These are phyloP conservation scores for Eulemur rubriventer DNA, from an alignment of 2,797 vertebrate genomes.

Conservation along the genomic window DNA sequence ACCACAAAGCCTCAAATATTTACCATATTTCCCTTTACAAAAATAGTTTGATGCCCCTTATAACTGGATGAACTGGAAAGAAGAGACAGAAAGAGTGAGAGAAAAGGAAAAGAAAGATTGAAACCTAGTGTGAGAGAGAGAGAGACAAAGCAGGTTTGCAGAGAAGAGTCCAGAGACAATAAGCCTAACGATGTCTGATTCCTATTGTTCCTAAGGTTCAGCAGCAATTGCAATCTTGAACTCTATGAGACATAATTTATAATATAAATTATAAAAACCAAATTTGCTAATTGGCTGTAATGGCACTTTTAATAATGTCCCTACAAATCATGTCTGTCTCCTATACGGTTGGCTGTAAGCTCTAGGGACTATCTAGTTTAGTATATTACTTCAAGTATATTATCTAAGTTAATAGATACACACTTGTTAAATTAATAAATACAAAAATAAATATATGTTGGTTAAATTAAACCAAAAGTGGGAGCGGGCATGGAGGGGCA, in stretches of 20 bases:
- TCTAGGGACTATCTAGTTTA: not conserved
- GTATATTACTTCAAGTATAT: not conserved
- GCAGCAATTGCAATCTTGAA: not conserved
- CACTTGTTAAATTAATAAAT: not conserved
- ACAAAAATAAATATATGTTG: not conserved
- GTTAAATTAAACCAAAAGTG: not conserved
- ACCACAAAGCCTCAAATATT: not conserved
- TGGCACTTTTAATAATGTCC: not conserved
- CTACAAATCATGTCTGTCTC: not conserved
- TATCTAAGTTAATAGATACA: not conserved
- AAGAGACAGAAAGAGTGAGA: not conserved
- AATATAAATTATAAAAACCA: not conserved
- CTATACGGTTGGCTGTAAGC: not conserved
- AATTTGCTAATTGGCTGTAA: not conserved
- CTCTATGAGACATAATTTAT: not conserved
- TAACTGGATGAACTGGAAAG: not conserved
- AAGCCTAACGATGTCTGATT: not conserved
- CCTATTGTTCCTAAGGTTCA: not conserved
- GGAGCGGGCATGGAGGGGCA: rapidly evolving
- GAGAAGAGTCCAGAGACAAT: not conserved
- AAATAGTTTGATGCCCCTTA: not conserved
- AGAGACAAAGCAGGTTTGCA: not conserved
- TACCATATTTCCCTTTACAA: not conserved
- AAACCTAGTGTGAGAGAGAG: not conserved
- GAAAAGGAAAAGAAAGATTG: not conserved